Conservation (phyloP, 1,140 invertebrate genomes). For the Bombus turneri region DNA sequence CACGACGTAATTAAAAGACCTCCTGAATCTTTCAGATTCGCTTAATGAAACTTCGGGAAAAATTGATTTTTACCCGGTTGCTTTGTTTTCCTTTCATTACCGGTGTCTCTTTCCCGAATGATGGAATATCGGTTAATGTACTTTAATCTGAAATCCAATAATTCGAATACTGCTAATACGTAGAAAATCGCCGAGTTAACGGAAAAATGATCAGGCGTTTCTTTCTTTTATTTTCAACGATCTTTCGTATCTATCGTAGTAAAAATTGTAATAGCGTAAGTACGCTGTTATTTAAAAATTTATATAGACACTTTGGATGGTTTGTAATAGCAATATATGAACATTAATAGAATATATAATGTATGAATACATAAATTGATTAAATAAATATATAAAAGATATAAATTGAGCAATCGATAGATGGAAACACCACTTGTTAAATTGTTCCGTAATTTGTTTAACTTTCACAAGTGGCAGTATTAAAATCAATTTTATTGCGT, state of each 20-base stretch:
- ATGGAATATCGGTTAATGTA: background rate
- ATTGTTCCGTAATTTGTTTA: background rate
- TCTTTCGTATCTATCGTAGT: background rate
- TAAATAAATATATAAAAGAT: too few relatives aligned
- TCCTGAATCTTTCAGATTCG: slow-evolving; percentile 30
- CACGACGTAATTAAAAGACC: slow-evolving; percentile 29
- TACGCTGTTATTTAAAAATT: too few relatives aligned
- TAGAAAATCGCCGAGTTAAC: background rate
- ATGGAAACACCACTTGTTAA: background rate
- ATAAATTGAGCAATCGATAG: too few relatives aligned
- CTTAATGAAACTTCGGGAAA: slow-evolving; percentile 18
- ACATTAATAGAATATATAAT: too few relatives aligned
- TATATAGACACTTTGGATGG: too few relatives aligned
- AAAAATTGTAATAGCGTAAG: background rate
- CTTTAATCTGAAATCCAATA: background rate
- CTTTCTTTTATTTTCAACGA: background rate
- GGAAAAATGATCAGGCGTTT: background rate
- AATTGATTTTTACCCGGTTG: slow-evolving; percentile 3
- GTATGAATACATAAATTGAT: too few relatives aligned
- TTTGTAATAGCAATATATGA: too few relatives aligned
- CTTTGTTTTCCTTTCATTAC: background rate
- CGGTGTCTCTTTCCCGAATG: background rate
- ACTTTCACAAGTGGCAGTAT: background rate
- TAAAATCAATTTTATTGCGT: background rate
- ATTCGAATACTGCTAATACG: background rate